Conservation (phyloP, 2,797 vertebrate species). For the Avahi laniger region DNA sequence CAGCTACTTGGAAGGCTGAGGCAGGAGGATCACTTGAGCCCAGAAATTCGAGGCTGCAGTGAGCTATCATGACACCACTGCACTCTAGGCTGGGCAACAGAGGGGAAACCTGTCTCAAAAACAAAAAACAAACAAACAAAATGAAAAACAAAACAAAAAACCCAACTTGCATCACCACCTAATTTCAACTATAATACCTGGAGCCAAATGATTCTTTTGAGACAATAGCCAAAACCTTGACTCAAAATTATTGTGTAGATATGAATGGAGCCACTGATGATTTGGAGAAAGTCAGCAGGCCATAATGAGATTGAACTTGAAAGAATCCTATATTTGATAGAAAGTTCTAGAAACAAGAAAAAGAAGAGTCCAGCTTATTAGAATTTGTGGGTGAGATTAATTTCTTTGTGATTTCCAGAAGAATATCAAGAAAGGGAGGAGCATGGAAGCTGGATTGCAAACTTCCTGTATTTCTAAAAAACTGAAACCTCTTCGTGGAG, state of each 20-base stretch:
- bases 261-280: not conserved
- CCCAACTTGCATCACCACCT: not conserved
- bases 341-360: conserved; percentile 20
- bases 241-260: not conserved
- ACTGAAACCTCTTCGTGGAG: not conserved
- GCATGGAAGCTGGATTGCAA: not conserved
- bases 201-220: not conserved
- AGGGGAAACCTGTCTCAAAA: no score
- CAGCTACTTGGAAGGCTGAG: no score
- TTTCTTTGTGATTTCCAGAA: conserved; percentile 10
- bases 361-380: not conserved
- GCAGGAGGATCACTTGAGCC: no score
- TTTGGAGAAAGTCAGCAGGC: not conserved
- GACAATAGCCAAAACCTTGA: not conserved
- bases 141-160: no score
- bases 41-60: no score
- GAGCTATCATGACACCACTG: no score
- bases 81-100: no score
- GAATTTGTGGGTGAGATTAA: conserved; percentile 1
- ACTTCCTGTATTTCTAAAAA: conserved; percentile 2
- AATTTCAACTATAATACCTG: not conserved
- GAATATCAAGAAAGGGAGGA: not conserved
- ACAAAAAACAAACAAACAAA: no score
- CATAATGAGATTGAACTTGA: not conserved
- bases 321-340: not conserved